phyloP scores from a whole-genome alignment of 35 echinoderm and acorn worm genomes.

The Strongylocentrotus purpuratus region DNA sequence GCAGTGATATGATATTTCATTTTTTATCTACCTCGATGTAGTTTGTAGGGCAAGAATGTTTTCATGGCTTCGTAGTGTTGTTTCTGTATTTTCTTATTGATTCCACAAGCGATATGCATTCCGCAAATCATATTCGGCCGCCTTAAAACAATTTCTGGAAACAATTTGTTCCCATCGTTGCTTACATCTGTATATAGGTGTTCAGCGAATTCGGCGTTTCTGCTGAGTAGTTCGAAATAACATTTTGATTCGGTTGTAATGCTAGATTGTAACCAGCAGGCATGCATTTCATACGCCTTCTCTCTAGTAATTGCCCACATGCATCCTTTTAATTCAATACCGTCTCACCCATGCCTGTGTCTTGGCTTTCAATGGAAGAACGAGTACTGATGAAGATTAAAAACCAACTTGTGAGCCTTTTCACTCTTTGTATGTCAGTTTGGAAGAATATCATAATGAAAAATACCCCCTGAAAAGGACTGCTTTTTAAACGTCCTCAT shows the following conservation, averaged over 20 bases:
- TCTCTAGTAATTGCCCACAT: neutral
- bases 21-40: constrained; percentile 20
- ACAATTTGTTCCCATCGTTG: neutral
- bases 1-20: constrained; percentile 20
- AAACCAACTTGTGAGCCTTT: too few species aligned
- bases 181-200: neutral
- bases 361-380: too few species aligned
- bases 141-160: constrained; percentile 18
- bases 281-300: neutral
- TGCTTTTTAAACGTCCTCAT: too few species aligned
- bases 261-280: neutral
- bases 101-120: neutral
- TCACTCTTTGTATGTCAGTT: too few species aligned
- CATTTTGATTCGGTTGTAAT: neutral
- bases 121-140: neutral
- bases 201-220: neutral
- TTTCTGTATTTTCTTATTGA: constrained; percentile 2
- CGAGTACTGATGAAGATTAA: too few species aligned
- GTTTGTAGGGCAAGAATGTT: constrained; percentile 25
- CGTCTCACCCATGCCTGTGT: too few species aligned
- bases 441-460: too few species aligned
- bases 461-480: too few species aligned
- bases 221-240: neutral
- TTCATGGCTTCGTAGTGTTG: neutral
- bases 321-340: neutral